Base-by-base conservation (phyloP, 2,113 vertebrate species). In the Ceratotherium simum region DNA sequence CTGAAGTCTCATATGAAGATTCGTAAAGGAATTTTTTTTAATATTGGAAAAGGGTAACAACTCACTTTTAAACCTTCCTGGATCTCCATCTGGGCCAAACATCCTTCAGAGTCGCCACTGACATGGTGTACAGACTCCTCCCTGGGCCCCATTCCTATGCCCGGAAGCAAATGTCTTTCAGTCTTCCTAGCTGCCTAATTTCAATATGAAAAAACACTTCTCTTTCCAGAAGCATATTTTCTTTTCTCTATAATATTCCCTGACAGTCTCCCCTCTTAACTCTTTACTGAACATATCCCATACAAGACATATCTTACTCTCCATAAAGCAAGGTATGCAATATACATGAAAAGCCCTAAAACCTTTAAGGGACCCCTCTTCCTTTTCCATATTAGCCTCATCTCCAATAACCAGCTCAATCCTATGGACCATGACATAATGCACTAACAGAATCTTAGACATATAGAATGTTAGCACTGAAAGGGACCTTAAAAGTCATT, bases 171-270 rank as follows among this genome's bases (percentile, higher is more conserved):
- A 54, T 5, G 10, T 2, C 60, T 92, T 94, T 86, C 39, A 46
- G 14, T 51, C 51, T 93, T 90, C 58, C 42, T 23, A 70, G 14
- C 39, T 84, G 17, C 21, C 9, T 67, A 76, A 70, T 67, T 94
- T 83, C n/a, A 80, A 81, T 11, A 20, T 20, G 3, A 5, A 39
- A 86, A 92, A 94, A 62, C 0, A 36, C 11, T 78, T 80, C 20
- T 72, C 21, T 87, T 93, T 87, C 39, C 51, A 94, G 87, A 96
- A 95, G 29, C 33, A 29, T 81, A 39, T 39, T 33, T 90, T 79
- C 42, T 97, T 69, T 42, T 42, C 54, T 87, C 76, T 27, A 54
- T 64, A 75, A 65, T 70, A 89, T 88, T 48, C 46, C 21, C 18
- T 46, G 4, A 46, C 2, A 69, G 29, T 79, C 31, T 86, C 48